Evolutionary conservation across 2,888 invertebrate species (phyloP), one percentile per base, ranked within the genome.

Genomic region (Busseola fusca): DNA sequence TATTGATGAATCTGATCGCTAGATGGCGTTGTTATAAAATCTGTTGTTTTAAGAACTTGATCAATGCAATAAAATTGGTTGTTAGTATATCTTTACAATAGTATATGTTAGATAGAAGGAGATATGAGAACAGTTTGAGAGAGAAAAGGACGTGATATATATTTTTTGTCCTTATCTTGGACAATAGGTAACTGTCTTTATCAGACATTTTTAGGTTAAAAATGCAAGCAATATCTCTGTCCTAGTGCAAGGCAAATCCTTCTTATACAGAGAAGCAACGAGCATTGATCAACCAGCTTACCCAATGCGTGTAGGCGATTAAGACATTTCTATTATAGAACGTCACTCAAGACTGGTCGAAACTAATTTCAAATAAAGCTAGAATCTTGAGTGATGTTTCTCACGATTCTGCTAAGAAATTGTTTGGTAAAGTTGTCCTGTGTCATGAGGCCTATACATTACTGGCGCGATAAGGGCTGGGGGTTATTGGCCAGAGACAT

Each of bases 21-120:
- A 74, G 78, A 57, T 78, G 70, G 74, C 56, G 59, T 65, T 74
- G 74, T 79, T 82, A 74, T 25, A 64, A 78, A 82, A 82, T 74
- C 56, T 82, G 74, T 78, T 78, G 69, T 74, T 65, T 73, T 79
- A 25, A 16, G 57, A 60, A 68, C 64, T 69, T 70, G 21, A 54
- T 60, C 75, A 74, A 75, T 79, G 70, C 74, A 82, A 78, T 74
- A 34, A 54, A 30, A 21, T 30, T 25, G 54, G 9, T 64, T 59
- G 34, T 0, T 74, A 62, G 50, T 78, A 66, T 76, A 63, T 65
- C 45, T 77, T 62, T 65, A 16, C 50, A n/a, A 18, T 21, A 7
- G n/a, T 14, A 18, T 1, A 16, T 10, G 16, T 45, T 18, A 52
- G 21, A 67, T 37, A 21, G 12, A 34, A n/a, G n/a, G n/a, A n/a